Evolutionary conservation across 2,113 vertebrate genomes (phyloP), one percentile per base, ranked within the genome.

Genomic region (Burhinus oedicnemus): DNA sequence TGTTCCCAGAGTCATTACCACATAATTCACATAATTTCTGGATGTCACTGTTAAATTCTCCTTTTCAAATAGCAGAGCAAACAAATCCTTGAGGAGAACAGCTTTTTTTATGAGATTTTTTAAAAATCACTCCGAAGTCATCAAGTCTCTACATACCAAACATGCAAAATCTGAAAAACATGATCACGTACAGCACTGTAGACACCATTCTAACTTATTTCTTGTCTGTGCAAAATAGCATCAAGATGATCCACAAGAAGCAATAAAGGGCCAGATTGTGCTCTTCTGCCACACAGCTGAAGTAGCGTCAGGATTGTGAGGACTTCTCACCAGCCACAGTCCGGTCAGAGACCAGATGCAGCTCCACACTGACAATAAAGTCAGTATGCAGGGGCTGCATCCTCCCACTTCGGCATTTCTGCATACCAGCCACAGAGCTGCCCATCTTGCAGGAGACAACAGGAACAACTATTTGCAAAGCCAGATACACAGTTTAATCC

Each of bases 321-420:
- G n/a, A 61, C 52, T n/a, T n/a, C n/a, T 34, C 22, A 79, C 23
- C 36, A 78, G 49, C 12, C 2, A 4, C 15, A 81, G 11, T 32
- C 19, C 3, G 0, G 34, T 32, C 19, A 85, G 18, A 51, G 44
- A 82, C 14, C 52, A 75, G 38, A 79, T 8, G 11, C 5, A 1
- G 29, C 47, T 75, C 13, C 51, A 68, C 1, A 2, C 6, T 38
- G n/a, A 52, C 0, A 0, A 11, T 10, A 27, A 72, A 1, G 23
- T 29, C 45, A 54, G 51, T 6, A 11, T 18, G 27, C 54, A 77
- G 17, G 23, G 38, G 21, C 29, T 66, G 27, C 32, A 72, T n/a
- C 49, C 49, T 83, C 16, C 38, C 32, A 61, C 49, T 86, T 26
- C 1, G 2, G 27, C 15, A 85, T 72, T 85, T 80, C 61, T 76